Conservation (phyloP, 1,140 invertebrate species). For the Probaryconus sp. region DNA sequence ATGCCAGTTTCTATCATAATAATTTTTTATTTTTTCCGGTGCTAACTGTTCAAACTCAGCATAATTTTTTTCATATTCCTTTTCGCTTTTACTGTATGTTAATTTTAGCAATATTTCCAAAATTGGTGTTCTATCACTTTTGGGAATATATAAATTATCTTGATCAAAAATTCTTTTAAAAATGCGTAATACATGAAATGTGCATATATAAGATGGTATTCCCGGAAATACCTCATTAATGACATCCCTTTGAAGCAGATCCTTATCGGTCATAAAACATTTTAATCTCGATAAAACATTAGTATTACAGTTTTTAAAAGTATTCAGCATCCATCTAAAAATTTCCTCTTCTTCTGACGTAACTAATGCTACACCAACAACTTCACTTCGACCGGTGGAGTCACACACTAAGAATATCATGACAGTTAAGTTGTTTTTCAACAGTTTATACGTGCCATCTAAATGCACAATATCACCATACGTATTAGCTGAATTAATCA, state of each 20-base stretch:
- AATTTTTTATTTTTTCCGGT: slow-evolving; percentile 8
- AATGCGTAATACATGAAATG: slow-evolving; percentile 1
- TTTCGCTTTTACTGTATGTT: slow-evolving; percentile 3
- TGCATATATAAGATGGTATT: background rate
- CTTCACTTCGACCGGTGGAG: background rate
- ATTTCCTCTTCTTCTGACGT: slow-evolving; percentile 7
- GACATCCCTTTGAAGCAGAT: slow-evolving; percentile 4
- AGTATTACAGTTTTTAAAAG: slow-evolving; percentile 1
- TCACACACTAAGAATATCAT: slow-evolving; percentile 11
- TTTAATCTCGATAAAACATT: background rate
- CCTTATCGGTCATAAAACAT: slow-evolving; percentile 21
- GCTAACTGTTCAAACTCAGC: slow-evolving; percentile 15
- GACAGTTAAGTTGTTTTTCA: slow-evolving; percentile 1
- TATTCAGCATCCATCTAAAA: slow-evolving; percentile 10
- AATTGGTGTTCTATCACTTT: no score
- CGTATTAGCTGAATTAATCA: no score
- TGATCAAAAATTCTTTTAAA: no score
- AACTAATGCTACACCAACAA: slow-evolving; percentile 11
- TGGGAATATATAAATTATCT: no score
- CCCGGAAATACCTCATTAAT: slow-evolving; percentile 5
- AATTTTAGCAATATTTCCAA: slow-evolving; percentile 3
- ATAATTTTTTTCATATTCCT: slow-evolving; percentile 27
- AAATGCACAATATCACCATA: slow-evolving; percentile 12
- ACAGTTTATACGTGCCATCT: slow-evolving; percentile 20
- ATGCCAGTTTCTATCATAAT: slow-evolving; percentile 50